Evolutionary conservation across 1,140 invertebrate genomes (phyloP).

Genomic region (Ostrea edulis): DNA sequence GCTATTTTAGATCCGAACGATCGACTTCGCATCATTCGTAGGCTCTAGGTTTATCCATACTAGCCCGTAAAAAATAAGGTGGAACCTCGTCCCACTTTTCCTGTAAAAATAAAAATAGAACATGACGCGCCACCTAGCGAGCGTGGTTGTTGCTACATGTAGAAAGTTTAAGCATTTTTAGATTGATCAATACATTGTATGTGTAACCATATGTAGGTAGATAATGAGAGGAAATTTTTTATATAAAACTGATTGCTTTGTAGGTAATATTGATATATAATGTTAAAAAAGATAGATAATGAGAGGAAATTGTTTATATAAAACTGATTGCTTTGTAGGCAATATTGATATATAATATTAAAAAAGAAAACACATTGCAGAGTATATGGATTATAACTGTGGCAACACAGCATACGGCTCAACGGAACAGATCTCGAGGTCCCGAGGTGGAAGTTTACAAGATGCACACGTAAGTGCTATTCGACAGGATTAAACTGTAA

Average conservation of each 20-base stretch:
- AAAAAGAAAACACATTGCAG: neutral
- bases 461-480: neutral
- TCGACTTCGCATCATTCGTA: no score
- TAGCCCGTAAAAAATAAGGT: no score
- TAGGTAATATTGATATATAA: neutral
- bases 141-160: no score
- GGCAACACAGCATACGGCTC: constrained; percentile 35
- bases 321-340: neutral
- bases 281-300: neutral
- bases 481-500: neutral
- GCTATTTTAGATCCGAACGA: no score
- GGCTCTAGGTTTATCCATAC: no score
- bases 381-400: constrained; percentile 49
- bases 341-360: neutral
- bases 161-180: no score
- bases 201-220: neutral
- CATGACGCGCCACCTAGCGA: no score
- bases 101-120: no score
- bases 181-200: no score
- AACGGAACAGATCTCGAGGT: constrained; percentile 5
- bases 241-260: neutral
- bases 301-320: neutral
- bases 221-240: neutral
- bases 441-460: neutral
- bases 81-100: no score